These are phyloP conservation scores for Adrianichthys oophorus DNA, from an alignment of 2,797 vertebrate genomes.

Conservation along the genomic window DNA sequence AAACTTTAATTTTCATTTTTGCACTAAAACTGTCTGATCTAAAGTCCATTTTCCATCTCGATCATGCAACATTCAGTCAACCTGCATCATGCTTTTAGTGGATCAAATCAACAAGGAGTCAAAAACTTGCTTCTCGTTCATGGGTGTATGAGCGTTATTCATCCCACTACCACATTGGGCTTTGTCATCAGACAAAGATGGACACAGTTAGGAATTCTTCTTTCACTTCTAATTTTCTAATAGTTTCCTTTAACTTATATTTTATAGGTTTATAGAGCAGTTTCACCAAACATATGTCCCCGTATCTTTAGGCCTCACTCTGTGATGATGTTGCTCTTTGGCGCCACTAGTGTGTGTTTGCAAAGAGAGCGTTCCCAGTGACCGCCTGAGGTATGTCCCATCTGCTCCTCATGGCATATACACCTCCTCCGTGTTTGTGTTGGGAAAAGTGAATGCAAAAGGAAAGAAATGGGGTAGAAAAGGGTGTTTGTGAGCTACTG, in stretches of 20 bases:
- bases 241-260: too few relatives aligned
- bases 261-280: too few relatives aligned
- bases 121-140: conserved; percentile 1
- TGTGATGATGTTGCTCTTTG: conserved; percentile 36
- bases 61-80: too few relatives aligned
- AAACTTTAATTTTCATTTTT: too few relatives aligned
- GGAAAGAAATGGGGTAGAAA: conserved; percentile 2
- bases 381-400: conserved; percentile 66
- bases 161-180: conserved; percentile 4
- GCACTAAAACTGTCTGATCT: too few relatives aligned
- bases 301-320: conserved; percentile 43
- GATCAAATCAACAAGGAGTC: neutral
- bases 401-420: conserved; percentile 63
- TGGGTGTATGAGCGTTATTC: too few relatives aligned
- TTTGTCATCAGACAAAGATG: conserved; percentile 25
- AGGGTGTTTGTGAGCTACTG: conserved; percentile 8
- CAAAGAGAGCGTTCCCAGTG: conserved; percentile 44
- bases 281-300: conserved; percentile 58
- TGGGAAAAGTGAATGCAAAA: conserved; percentile 29
- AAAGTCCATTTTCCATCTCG: too few relatives aligned
- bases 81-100: too few relatives aligned
- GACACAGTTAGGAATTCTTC: too few relatives aligned
- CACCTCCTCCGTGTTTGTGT: conserved; percentile 43
- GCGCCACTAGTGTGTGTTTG: conserved; percentile 16
- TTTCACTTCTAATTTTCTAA: too few relatives aligned